Conservation (phyloP, 1,140 invertebrate species). For the Phortica variegata region DNA sequence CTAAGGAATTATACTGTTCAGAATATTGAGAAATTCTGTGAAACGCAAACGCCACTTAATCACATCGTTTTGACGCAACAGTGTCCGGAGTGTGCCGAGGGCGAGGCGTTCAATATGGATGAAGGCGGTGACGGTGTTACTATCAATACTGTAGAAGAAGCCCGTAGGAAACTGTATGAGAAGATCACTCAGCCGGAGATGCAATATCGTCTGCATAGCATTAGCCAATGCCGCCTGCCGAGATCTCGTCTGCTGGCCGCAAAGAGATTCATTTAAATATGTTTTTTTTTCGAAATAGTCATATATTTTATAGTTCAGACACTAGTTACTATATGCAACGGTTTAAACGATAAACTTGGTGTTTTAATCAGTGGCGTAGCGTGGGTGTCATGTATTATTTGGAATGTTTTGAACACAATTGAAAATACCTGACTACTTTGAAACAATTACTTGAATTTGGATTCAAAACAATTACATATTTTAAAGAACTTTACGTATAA, state of each 20-base stretch:
- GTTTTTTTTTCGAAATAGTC: background rate
- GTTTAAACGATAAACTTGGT: constrained; percentile 1
- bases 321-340: background rate
- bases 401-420: too few species aligned
- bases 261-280: constrained; percentile 23
- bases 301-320: background rate
- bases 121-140: constrained; percentile 37
- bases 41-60: constrained; percentile 38
- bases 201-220: constrained; percentile 48
- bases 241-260: constrained; percentile 39
- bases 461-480: too few species aligned
- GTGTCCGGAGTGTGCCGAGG: constrained; percentile 48
- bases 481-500: too few species aligned
- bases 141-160: constrained; percentile 34
- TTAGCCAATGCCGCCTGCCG: constrained; percentile 43
- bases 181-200: constrained; percentile 48
- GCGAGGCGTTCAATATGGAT: constrained; percentile 47
- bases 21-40: constrained; percentile 41
- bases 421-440: too few species aligned
- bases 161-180: constrained; percentile 43
- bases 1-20: constrained; percentile 34
- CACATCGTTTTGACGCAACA: constrained; percentile 46
- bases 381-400: too few species aligned
- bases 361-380: too few species aligned
- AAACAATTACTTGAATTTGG: too few species aligned